Percentiles rank a stretch among this genome's conserved stretches.
These are phyloP conservation scores for Caenorhabditis sp. DNA, from an alignment of 2,888 invertebrate species.

Conservation along the genomic window DNA sequence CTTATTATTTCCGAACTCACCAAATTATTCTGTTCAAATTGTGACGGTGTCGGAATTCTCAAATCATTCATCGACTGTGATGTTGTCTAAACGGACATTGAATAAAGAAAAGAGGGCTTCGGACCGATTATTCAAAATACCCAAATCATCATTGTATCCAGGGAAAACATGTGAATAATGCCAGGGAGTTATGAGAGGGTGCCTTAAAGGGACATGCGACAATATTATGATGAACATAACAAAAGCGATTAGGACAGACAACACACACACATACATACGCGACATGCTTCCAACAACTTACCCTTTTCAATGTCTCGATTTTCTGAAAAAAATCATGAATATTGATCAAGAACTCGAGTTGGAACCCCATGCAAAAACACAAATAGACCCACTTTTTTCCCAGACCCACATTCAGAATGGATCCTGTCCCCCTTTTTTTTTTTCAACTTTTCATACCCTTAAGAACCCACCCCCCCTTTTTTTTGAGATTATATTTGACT, in stretches of 20 bases:
- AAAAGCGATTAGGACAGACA: neutral
- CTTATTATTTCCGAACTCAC: slow-evolving; percentile 9
- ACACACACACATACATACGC: slow-evolving; percentile 11
- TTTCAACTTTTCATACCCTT: no score
- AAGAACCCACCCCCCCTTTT: no score
- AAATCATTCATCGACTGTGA: slow-evolving; percentile 40
- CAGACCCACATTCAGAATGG: no score
- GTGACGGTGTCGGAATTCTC: slow-evolving; percentile 21
- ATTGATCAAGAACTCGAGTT: no score
- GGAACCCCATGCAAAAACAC: no score
- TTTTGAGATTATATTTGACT: no score
- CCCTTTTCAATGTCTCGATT: slow-evolving; percentile 66
- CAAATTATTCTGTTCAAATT: slow-evolving; percentile 23
- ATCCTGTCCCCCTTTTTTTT: no score
- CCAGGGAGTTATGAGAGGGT: neutral
- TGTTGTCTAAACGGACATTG: slow-evolving; percentile 25
- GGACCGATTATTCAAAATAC: neutral
- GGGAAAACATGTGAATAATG: slow-evolving; percentile 7
- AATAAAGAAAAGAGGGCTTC: neutral
- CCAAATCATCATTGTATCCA: neutral
- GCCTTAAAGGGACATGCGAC: slow-evolving; percentile 5
- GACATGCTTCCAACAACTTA: slow-evolving; percentile 44
- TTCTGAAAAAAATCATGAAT: slow-evolving; percentile 44
- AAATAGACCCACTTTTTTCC: neutral
- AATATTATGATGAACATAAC: slow-evolving; percentile 3